phyloP scores from a whole-genome alignment of 2,888 invertebrate genomes.

The Nomada lathburiana region DNA sequence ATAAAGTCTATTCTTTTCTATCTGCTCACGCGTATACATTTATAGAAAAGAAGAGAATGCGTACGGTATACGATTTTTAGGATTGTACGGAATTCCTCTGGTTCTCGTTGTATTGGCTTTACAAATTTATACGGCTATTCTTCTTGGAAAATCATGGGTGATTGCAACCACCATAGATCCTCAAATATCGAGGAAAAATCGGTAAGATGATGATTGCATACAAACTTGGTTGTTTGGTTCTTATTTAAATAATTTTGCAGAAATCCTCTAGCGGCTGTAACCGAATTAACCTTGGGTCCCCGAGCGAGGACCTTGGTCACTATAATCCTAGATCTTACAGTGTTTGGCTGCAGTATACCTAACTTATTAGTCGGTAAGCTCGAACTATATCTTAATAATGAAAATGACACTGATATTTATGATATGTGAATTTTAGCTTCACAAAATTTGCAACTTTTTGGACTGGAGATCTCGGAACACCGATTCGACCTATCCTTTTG shows the following conservation, averaged over 20 bases:
- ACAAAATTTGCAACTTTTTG: slow-evolving; percentile 92
- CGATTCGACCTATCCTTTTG: slow-evolving; percentile 91
- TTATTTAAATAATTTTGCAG: slow-evolving; percentile 83
- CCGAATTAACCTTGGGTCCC: slow-evolving; percentile 91
- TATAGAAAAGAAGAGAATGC: neutral
- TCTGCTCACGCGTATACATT: too few relatives aligned
- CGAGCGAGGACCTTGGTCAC: slow-evolving; percentile 88
- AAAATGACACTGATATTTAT: neutral
- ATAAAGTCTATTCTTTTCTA: neutral
- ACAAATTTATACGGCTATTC: slow-evolving; percentile 92
- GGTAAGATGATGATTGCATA: slow-evolving; percentile 78
- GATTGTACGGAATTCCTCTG: slow-evolving; percentile 89
- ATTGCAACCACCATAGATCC: slow-evolving; percentile 91
- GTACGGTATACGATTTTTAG: slow-evolving; percentile 83
- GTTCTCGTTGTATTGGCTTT: slow-evolving; percentile 88
- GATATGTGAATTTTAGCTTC: slow-evolving; percentile 86
- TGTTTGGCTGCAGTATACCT: slow-evolving; percentile 92
- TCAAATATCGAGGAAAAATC: slow-evolving; percentile 87
- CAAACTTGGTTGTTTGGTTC: neutral
- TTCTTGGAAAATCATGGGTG: slow-evolving; percentile 93
- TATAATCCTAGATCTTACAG: slow-evolving; percentile 89
- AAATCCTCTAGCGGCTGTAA: slow-evolving; percentile 94
- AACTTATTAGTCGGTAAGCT: slow-evolving; percentile 90
- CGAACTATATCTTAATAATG: neutral
- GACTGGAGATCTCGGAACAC: slow-evolving; percentile 89